Evolutionary conservation across 2,113 vertebrate genomes (phyloP).

Genomic region (Charina bottae): DNA sequence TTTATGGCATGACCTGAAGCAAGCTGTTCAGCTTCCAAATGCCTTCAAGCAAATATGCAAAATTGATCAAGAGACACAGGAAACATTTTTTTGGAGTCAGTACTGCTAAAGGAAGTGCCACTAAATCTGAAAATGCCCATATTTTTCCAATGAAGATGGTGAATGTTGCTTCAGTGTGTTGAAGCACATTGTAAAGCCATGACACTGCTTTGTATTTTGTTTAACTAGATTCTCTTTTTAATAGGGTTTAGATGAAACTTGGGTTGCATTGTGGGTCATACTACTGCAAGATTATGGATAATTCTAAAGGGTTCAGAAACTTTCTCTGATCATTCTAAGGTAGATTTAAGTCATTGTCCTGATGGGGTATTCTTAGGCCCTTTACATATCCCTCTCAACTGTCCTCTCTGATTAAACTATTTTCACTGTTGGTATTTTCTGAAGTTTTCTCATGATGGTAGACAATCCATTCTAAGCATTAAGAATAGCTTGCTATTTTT

Average conservation of each 20-base stretch:
- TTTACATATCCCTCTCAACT: background rate
- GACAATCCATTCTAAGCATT: background rate
- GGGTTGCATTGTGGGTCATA: background rate
- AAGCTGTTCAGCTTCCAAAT: background rate
- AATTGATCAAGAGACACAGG: background rate
- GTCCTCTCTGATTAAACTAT: background rate
- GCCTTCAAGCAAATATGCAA: background rate
- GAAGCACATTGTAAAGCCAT: background rate
- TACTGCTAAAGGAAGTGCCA: background rate
- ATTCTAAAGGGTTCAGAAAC: background rate
- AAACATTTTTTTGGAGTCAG: background rate
- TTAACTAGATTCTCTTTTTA: background rate
- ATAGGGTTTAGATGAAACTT: background rate
- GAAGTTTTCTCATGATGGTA: background rate
- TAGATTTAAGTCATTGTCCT: background rate
- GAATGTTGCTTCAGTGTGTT: background rate
- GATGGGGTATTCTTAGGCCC: background rate
- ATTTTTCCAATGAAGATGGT: background rate
- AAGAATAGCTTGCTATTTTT: background rate
- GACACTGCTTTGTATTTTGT: background rate
- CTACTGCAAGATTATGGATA: background rate
- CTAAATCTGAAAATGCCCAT: background rate
- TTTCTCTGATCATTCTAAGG: background rate
- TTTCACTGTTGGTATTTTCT: background rate
- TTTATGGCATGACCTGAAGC: background rate